Percentiles rank a stretch among this genome's conserved stretches.
phyloP scores from a whole-genome alignment of 2,888 invertebrate species.

The Zygothrica quintamaculata region DNA sequence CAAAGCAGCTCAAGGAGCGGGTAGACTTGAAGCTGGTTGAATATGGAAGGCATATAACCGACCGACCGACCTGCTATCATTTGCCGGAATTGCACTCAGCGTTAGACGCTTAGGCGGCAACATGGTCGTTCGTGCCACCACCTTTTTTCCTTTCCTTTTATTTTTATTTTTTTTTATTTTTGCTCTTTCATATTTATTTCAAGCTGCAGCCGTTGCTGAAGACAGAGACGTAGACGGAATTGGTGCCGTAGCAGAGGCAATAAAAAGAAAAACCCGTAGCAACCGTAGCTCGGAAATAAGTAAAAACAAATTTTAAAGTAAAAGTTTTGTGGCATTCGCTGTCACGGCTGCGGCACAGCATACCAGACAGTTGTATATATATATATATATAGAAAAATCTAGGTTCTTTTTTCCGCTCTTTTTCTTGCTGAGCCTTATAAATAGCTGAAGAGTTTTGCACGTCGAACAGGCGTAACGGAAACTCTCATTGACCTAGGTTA shows the following conservation, averaged over 20 bases:
- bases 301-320: slow-evolving; percentile 67
- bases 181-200: too few relatives aligned
- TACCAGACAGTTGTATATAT: slow-evolving; percentile 49
- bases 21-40: too few relatives aligned
- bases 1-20: neutral
- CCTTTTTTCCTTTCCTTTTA: slow-evolving; percentile 1
- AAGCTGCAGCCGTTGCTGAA: too few relatives aligned
- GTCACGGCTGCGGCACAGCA: slow-evolving; percentile 45
- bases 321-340: slow-evolving; percentile 68
- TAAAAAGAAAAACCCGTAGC: slow-evolving; percentile 13
- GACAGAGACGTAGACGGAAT: too few relatives aligned
- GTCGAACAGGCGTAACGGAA: slow-evolving; percentile 2
- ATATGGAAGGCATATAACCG: neutral
- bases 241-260: slow-evolving; percentile 27
- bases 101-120: slow-evolving; percentile 51
- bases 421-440: slow-evolving; percentile 6
- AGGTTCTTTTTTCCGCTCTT: slow-evolving; percentile 12
- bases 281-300: slow-evolving; percentile 21
- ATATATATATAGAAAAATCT: neutral
- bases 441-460: slow-evolving; percentile 7
- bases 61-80: slow-evolving; percentile 52
- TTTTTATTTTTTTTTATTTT: too few relatives aligned
- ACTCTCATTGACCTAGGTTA: neutral
- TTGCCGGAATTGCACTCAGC: slow-evolving; percentile 77
- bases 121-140: slow-evolving; percentile 40